phyloP scores from a whole-genome alignment of 2,113 vertebrate genomes.

The Vireo altiloquus region DNA sequence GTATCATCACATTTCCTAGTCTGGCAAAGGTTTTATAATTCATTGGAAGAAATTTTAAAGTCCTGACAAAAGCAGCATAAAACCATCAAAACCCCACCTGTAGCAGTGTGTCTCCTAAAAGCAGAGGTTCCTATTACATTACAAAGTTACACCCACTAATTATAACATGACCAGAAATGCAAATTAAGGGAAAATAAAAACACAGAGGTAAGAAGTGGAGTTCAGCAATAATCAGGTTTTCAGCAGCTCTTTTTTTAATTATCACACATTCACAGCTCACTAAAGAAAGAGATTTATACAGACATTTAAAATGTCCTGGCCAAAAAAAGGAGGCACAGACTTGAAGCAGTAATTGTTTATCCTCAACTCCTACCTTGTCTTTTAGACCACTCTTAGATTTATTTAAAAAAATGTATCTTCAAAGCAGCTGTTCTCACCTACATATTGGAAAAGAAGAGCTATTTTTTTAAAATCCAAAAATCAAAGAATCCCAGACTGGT shows the following conservation, averaged over 20 bases:
- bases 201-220: neutral
- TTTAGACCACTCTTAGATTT: neutral
- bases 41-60: neutral
- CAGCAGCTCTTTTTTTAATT: neutral
- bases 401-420: neutral
- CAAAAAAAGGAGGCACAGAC: neutral
- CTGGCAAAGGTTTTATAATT: neutral
- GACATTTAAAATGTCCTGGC: neutral
- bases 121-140: too few species aligned
- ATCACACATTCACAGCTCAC: neutral
- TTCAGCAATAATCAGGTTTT: neutral
- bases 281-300: neutral
- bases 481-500: neutral
- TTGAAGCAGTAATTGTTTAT: neutral
- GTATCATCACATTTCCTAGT: rapidly evolving
- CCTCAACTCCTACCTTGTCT: neutral
- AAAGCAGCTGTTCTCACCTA: neutral
- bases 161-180: neutral
- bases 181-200: neutral
- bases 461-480: neutral
- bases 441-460: neutral
- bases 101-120: too few species aligned
- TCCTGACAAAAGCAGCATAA: neutral
- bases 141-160: neutral
- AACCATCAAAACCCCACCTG: neutral